Evolutionary conservation across 1,140 invertebrate species (phyloP).

Genomic region (Heliconius congener): DNA sequence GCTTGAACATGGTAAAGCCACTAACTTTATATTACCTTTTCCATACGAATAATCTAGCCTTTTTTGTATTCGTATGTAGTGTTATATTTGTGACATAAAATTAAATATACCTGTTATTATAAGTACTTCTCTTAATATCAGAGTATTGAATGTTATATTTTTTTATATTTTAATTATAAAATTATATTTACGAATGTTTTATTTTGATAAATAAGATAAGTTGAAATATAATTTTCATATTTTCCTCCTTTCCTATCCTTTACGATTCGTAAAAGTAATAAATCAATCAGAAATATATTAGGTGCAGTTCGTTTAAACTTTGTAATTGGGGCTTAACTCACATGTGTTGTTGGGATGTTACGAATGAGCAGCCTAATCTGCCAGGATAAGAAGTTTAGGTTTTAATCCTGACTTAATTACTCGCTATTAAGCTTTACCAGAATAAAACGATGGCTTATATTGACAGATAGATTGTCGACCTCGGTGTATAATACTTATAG

Average conservation of each 20-base stretch:
- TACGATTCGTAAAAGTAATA: neutral
- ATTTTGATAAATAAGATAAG: too few species aligned
- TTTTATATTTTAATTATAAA: too few species aligned
- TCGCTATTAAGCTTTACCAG: conserved; percentile 15
- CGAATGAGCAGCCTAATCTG: conserved; percentile 13
- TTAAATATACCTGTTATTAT: too few species aligned
- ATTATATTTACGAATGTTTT: too few species aligned
- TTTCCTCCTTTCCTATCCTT: neutral
- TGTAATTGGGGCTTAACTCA: conserved; percentile 28
- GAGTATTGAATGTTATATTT: too few species aligned
- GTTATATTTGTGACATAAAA: neutral
- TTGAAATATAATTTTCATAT: neutral
- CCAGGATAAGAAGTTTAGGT: conserved; percentile 16
- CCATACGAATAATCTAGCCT: conserved; percentile 16
- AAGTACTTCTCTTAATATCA: too few species aligned
- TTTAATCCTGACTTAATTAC: conserved; percentile 18
- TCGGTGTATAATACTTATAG: neutral
- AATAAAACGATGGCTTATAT: conserved; percentile 1
- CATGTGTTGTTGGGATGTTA: conserved; percentile 23
- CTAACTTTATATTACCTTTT: conserved; percentile 27
- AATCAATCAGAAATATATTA: neutral
- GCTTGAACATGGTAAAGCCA: conserved; percentile 29
- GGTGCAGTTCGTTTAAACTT: conserved; percentile 25
- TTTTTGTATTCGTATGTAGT: neutral
- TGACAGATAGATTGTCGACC: neutral